These are phyloP conservation scores for Channa argus DNA, from an alignment of 2,113 vertebrate genomes.

Conservation along the genomic window DNA sequence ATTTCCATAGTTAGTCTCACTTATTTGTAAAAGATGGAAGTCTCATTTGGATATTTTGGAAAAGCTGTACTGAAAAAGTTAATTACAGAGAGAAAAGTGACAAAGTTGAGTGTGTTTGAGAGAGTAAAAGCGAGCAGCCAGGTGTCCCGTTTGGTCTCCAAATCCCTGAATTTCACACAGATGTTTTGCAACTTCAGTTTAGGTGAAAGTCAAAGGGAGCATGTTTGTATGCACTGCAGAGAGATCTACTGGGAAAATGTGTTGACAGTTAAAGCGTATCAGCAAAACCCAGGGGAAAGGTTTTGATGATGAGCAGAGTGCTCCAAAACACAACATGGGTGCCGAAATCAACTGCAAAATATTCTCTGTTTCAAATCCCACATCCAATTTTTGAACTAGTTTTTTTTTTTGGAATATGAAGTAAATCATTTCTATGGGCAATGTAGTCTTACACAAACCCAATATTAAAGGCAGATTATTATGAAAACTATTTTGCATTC, in stretches of 20 bases:
- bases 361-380: conserved; percentile 5
- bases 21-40: conserved; percentile 26
- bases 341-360: neutral
- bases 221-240: conserved; percentile 31
- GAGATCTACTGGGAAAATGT: conserved; percentile 27
- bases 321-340: neutral
- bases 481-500: neutral
- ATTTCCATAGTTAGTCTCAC: conserved; percentile 36
- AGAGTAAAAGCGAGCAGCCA: conserved; percentile 7
- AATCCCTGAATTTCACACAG: conserved; percentile 9
- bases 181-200: conserved; percentile 22
- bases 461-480: neutral
- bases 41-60: conserved; percentile 14
- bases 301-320: neutral
- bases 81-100: too few relatives aligned
- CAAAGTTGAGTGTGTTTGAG: neutral
- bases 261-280: conserved; percentile 21
- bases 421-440: neutral
- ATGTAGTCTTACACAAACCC: conserved; percentile 1
- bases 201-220: conserved; percentile 26
- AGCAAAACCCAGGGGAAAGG: conserved; percentile 28
- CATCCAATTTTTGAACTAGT: neutral
- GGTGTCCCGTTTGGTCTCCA: conserved; percentile 20
- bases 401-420: neutral
- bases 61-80: neutral